phyloP scores from a whole-genome alignment of 2,888 invertebrate genomes.

The Gnatocerus cornutus region DNA sequence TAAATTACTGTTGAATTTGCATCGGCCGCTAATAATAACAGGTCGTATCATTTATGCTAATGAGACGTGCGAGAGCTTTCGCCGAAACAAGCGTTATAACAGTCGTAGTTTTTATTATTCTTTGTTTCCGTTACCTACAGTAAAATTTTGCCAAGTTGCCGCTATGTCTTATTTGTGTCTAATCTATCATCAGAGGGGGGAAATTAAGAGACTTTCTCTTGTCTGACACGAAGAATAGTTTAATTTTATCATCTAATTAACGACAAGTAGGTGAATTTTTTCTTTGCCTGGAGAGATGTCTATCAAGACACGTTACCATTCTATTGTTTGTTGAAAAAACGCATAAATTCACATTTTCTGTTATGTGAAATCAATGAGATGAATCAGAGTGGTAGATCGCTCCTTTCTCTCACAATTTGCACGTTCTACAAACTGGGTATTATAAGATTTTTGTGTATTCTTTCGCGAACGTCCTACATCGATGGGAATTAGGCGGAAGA shows the following conservation, averaged over 20 bases:
- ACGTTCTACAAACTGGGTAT: constrained; percentile 30
- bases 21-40: constrained; percentile 47
- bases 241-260: constrained; percentile 14
- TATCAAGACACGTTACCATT: neutral
- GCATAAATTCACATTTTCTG: constrained; percentile 27
- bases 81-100: constrained; percentile 48
- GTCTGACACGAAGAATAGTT: constrained; percentile 19
- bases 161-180: constrained; percentile 24
- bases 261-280: constrained; percentile 19
- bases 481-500: constrained; percentile 1
- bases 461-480: neutral
- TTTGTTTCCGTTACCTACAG: constrained; percentile 46
- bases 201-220: constrained; percentile 37
- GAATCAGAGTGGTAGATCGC: constrained; percentile 30
- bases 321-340: constrained; percentile 17
- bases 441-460: constrained; percentile 24
- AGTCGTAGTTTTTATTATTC: constrained; percentile 48
- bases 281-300: neutral
- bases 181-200: constrained; percentile 7
- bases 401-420: constrained; percentile 41
- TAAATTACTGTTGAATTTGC: constrained; percentile 48
- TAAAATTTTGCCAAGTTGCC: constrained; percentile 36
- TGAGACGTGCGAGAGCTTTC: constrained; percentile 50
- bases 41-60: constrained; percentile 54
- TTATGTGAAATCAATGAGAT: constrained; percentile 36